These are phyloP conservation scores for Caenorhabditis japonica DNA, from an alignment of 2,888 invertebrate species.

Conservation along the genomic window DNA sequence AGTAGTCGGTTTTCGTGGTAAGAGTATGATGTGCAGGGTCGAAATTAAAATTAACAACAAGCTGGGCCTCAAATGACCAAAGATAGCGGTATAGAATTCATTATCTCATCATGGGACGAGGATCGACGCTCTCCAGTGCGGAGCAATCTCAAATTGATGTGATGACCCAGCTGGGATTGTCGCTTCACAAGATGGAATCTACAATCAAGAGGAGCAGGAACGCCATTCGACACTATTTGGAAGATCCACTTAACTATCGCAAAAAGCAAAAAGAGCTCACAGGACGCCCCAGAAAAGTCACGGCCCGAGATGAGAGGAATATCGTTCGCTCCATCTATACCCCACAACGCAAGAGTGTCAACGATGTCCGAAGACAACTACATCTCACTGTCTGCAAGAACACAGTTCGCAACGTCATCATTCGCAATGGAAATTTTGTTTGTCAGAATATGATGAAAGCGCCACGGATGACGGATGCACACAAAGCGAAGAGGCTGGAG, in stretches of 20 bases:
- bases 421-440: conserved; percentile 1
- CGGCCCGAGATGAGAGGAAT: background rate
- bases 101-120: too few species aligned
- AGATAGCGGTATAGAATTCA: too few species aligned
- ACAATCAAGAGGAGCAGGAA: conserved; percentile 5
- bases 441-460: conserved; percentile 8
- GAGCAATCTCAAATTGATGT: too few species aligned
- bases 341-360: conserved; percentile 4
- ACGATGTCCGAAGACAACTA: background rate
- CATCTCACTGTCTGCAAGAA: background rate
- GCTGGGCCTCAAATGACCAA: too few species aligned
- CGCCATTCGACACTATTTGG: background rate
- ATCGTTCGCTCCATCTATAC: background rate
- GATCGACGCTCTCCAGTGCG: too few species aligned
- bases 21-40: too few species aligned
- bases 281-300: conserved; percentile 4
- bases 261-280: background rate
- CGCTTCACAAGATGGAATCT: too few species aligned
- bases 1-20: too few species aligned
- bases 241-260: background rate
- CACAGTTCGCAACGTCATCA: background rate
- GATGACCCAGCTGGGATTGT: too few species aligned
- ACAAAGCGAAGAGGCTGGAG: conserved; percentile 1
- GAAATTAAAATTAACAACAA: too few species aligned
- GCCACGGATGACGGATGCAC: background rate